phyloP scores from a whole-genome alignment of 2,888 invertebrate species.

The Oeneis ivallda region DNA sequence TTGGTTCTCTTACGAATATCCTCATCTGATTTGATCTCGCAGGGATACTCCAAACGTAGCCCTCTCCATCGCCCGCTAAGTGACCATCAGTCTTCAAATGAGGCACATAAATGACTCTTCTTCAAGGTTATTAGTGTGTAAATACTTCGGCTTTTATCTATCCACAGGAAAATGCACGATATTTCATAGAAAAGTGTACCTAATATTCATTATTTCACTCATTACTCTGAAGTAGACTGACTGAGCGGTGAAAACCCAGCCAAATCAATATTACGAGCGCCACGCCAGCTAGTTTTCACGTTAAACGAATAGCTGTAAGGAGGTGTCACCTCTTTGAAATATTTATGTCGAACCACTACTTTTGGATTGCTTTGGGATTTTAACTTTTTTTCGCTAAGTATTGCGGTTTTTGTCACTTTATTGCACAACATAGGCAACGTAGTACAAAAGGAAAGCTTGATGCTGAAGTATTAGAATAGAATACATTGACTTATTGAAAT shows the following conservation, averaged over 20 bases:
- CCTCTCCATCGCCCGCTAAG: no score
- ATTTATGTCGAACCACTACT: slow-evolving; percentile 6
- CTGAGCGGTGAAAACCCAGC: background rate
- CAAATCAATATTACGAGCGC: slow-evolving; percentile 7
- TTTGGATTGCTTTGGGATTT: background rate
- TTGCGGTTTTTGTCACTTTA: no score
- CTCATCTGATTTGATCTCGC: no score
- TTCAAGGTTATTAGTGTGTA: background rate
- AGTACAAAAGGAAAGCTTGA: no score
- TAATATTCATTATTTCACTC: background rate
- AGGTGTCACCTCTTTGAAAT: slow-evolving; percentile 10
- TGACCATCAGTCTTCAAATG: no score
- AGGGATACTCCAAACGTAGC: no score
- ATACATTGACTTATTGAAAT: no score
- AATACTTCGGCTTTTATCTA: background rate
- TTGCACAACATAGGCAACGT: no score
- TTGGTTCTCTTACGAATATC: no score
- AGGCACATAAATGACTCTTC: no score
- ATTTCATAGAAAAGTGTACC: background rate
- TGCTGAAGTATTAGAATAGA: no score
- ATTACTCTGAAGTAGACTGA: slow-evolving; percentile 13
- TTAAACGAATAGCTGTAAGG: slow-evolving; percentile 10
- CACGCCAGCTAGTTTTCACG: slow-evolving; percentile 4
- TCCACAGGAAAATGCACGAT: background rate
- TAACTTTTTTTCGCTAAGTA: background rate